Conservation (phyloP, 1,140 invertebrate species). For the Anthonomus grandis region DNA sequence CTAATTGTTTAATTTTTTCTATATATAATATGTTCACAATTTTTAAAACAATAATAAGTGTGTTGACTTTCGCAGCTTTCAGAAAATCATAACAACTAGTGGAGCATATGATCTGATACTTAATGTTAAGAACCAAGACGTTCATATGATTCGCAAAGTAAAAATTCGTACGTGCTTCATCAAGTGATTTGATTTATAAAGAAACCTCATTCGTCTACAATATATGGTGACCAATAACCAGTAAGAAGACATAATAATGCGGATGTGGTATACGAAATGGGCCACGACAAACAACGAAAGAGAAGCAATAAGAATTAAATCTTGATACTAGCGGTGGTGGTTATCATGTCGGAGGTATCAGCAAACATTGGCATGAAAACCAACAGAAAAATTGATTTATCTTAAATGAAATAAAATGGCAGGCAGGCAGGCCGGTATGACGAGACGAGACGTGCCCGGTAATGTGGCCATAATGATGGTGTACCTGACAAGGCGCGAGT, state of each 20-base stretch:
- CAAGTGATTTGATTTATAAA: too few relatives aligned
- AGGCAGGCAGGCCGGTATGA: too few relatives aligned
- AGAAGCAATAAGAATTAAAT: conserved; percentile 10
- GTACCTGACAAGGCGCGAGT: conserved; percentile 27
- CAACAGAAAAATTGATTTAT: conserved; percentile 34
- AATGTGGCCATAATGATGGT: conserved; percentile 25
- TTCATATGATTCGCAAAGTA: too few relatives aligned
- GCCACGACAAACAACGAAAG: conserved; percentile 14
- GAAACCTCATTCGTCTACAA: too few relatives aligned
- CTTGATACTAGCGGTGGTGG: conserved; percentile 6
- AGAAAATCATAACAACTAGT: too few relatives aligned
- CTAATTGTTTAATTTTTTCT: too few relatives aligned
- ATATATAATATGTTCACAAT: too few relatives aligned
- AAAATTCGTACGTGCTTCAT: too few relatives aligned
- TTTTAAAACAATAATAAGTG: too few relatives aligned
- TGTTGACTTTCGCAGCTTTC: too few relatives aligned
- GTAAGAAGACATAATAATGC: neutral
- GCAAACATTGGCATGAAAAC: conserved; percentile 31
- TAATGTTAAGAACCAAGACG: too few relatives aligned
- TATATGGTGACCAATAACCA: neutral
- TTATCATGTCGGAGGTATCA: conserved; percentile 23
- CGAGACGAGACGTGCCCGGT: conserved; percentile 13
- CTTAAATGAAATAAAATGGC: conserved; percentile 32
- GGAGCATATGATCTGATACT: too few relatives aligned
- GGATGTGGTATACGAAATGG: conserved; percentile 11